Evolutionary conservation across 1,140 invertebrate species (phyloP).

Genomic region (Scaptomyza montana): DNA sequence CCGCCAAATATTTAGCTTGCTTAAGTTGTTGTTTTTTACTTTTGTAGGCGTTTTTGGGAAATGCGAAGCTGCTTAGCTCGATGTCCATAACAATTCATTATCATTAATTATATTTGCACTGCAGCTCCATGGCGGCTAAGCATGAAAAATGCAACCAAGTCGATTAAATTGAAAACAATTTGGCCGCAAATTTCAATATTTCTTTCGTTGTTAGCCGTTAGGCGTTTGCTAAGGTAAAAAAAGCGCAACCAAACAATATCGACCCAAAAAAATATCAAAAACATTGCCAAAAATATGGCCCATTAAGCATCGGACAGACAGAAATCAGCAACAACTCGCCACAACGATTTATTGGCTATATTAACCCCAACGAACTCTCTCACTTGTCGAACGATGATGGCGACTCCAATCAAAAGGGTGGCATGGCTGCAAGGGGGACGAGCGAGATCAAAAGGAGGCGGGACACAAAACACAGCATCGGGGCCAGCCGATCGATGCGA

Average conservation of each 20-base stretch:
- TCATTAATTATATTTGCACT: constrained; percentile 81
- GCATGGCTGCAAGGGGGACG: neutral
- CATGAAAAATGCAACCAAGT: constrained; percentile 74
- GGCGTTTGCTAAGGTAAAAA: constrained; percentile 23
- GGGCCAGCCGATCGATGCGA: constrained; percentile 67
- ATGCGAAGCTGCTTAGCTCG: constrained; percentile 31
- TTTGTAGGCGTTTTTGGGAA: constrained; percentile 52
- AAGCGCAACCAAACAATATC: neutral
- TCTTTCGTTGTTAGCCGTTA: constrained; percentile 63
- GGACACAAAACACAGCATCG: constrained; percentile 11
- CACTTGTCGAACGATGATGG: constrained; percentile 47
- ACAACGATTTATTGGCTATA: constrained; percentile 75
- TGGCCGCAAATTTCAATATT: constrained; percentile 72
- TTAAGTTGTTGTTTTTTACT: constrained; percentile 23
- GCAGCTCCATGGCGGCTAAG: constrained; percentile 45
- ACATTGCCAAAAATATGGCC: constrained; percentile 59
- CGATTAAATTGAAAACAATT: constrained; percentile 80
- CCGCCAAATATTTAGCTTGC: constrained; percentile 22
- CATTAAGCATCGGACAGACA: constrained; percentile 61
- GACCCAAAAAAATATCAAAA: constrained; percentile 10
- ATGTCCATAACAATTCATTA: constrained; percentile 77
- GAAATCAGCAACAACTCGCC: constrained; percentile 66
- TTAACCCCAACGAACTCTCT: constrained; percentile 78
- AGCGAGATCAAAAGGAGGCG: constrained; percentile 10
- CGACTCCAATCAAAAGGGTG: constrained; percentile 1